phyloP scores from a whole-genome alignment of 2,113 vertebrate species.

The Elephantulus edwardii region DNA sequence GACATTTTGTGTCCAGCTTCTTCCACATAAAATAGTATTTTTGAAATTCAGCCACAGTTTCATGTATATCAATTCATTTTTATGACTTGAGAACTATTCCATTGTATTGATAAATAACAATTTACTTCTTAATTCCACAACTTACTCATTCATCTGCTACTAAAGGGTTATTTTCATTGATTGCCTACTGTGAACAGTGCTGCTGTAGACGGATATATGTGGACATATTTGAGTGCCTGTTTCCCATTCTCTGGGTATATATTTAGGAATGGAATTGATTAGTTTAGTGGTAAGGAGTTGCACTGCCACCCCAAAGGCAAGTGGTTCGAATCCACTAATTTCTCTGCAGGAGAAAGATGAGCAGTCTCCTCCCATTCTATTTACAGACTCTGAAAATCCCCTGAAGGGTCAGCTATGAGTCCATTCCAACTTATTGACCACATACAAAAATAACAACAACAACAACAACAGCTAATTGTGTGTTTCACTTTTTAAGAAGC shows the following conservation, averaged over 20 bases:
- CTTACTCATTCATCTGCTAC: neutral
- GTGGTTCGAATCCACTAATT: no score
- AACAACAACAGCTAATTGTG: neutral
- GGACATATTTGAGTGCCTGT: neutral
- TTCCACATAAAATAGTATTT: neutral
- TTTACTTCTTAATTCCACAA: neutral
- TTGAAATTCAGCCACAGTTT: neutral
- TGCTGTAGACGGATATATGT: neutral
- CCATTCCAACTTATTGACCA: no score
- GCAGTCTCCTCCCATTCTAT: no score
- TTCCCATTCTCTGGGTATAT: neutral
- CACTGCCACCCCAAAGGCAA: no score
- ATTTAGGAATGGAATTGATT: neutral
- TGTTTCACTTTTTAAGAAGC: neutral
- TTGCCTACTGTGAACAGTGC: neutral
- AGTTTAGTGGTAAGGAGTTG: no score
- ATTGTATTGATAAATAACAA: neutral
- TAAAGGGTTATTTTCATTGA: neutral
- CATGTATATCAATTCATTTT: neutral
- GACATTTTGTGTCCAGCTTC: neutral
- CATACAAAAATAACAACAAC: no score
- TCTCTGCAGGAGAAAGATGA: no score
- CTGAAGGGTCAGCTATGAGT: no score
- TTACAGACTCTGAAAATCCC: no score
- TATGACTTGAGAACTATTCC: neutral